Conservation (phyloP, 2,113 vertebrate genomes). For the Muscicapa adusta region DNA sequence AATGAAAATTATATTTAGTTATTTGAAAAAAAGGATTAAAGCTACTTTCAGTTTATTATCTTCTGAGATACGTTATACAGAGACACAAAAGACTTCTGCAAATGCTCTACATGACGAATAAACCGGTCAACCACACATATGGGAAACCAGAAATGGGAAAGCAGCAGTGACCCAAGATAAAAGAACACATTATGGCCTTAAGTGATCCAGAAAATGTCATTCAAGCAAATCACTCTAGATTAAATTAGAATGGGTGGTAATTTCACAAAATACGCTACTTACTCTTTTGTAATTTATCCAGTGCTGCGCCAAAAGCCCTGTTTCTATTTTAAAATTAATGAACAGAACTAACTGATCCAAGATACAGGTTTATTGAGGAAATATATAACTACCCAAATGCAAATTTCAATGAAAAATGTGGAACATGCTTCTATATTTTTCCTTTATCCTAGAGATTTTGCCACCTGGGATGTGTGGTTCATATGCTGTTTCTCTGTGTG, state of each 20-base stretch:
- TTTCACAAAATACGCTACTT: neutral
- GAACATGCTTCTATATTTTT: neutral
- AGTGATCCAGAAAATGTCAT: neutral
- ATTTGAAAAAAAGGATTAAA: neutral
- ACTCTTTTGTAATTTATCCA: neutral
- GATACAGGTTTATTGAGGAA: neutral
- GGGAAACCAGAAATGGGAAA: neutral
- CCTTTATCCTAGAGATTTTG: neutral
- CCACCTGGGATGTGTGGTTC: neutral
- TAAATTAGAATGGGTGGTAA: neutral
- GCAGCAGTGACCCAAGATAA: neutral
- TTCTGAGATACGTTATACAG: neutral
- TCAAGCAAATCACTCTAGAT: neutral
- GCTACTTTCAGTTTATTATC: neutral
- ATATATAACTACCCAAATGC: fast-evolving
- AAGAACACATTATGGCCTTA: fast-evolving
- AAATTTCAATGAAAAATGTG: neutral
- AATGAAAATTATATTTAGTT: neutral
- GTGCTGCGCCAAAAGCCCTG: fast-evolving
- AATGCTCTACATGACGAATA: fast-evolving
- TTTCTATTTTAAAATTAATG: neutral
- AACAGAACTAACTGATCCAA: neutral
- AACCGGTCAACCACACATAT: neutral
- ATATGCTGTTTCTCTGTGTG: neutral
- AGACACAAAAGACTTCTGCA: neutral